phyloP scores from a whole-genome alignment of 2,888 invertebrate species.

The Agrotis ipsilon region DNA sequence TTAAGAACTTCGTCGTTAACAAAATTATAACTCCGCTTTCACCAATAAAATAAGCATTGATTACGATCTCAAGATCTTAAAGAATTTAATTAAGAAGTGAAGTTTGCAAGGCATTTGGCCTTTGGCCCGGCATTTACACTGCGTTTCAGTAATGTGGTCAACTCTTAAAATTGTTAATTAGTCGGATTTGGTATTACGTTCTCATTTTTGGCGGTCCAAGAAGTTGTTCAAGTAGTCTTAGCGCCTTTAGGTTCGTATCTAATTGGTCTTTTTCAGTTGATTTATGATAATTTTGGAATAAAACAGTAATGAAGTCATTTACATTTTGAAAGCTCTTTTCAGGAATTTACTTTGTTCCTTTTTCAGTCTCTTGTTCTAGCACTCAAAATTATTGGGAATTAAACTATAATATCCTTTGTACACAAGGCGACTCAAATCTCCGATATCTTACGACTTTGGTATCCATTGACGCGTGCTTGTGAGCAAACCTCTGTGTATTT shows the following conservation, averaged over 20 bases:
- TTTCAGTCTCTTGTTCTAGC: not conserved
- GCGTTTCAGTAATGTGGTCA: constrained; percentile 14
- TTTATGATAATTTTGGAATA: constrained; percentile 6
- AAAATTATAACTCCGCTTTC: no score
- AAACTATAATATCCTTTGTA: no score
- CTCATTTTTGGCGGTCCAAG: constrained; percentile 16
- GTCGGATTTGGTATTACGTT: constrained; percentile 6
- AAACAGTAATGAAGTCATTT: not conserved
- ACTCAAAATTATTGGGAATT: not conserved
- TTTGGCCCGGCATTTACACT: constrained; percentile 16
- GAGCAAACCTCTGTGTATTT: no score
- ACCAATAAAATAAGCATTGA: constrained; percentile 14
- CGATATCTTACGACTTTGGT: no score
- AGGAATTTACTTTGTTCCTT: not conserved
- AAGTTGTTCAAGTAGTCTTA: not conserved
- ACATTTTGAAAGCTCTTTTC: not conserved
- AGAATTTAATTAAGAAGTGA: constrained; percentile 39
- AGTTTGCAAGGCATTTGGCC: constrained; percentile 30
- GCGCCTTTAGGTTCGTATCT: not conserved
- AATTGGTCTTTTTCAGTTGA: constrained; percentile 6
- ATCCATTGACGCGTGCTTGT: no score
- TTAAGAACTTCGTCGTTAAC: no score
- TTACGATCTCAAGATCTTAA: constrained; percentile 17
- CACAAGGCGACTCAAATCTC: no score
- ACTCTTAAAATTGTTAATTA: constrained; percentile 33